These are phyloP conservation scores for Melitaea cinxia DNA, from an alignment of 1,140 invertebrate species.

Conservation along the genomic window DNA sequence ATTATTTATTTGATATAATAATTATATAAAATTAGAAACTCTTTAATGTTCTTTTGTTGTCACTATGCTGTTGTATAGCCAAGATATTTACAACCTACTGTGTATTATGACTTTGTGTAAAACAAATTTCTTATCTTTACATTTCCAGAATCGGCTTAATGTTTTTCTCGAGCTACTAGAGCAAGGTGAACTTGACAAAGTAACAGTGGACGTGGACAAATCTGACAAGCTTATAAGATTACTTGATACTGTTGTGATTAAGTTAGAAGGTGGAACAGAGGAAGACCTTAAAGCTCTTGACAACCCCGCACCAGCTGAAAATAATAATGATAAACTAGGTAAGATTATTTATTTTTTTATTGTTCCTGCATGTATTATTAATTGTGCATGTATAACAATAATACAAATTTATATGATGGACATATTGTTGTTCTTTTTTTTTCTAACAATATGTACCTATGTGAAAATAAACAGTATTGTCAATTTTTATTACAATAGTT, in stretches of 20 bases:
- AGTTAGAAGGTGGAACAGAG: constrained; percentile 98
- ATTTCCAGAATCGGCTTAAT: constrained; percentile 89
- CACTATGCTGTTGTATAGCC: too few species aligned
- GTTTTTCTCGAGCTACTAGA: constrained; percentile 95
- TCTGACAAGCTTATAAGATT: constrained; percentile 93
- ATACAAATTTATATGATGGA: too few species aligned
- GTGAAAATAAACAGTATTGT: too few species aligned
- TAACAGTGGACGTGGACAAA: constrained; percentile 94
- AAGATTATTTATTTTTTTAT: constrained; percentile 3
- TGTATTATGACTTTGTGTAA: neutral
- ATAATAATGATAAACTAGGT: constrained; percentile 65
- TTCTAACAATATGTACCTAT: too few species aligned
- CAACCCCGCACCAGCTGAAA: constrained; percentile 72
- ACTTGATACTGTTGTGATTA: constrained; percentile 97
- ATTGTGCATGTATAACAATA: too few species aligned
- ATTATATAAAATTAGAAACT: too few species aligned
- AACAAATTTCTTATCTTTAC: neutral
- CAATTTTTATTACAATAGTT: too few species aligned
- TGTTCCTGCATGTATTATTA: too few species aligned
- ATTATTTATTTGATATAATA: too few species aligned
- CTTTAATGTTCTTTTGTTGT: too few species aligned
- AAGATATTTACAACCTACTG: too few species aligned
- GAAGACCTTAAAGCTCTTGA: constrained; percentile 94
- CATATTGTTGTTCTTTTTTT: too few species aligned
- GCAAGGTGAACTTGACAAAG: constrained; percentile 87